Base-by-base conservation (phyloP, 2,888 invertebrate genomes). In the Thumatha senex region DNA sequence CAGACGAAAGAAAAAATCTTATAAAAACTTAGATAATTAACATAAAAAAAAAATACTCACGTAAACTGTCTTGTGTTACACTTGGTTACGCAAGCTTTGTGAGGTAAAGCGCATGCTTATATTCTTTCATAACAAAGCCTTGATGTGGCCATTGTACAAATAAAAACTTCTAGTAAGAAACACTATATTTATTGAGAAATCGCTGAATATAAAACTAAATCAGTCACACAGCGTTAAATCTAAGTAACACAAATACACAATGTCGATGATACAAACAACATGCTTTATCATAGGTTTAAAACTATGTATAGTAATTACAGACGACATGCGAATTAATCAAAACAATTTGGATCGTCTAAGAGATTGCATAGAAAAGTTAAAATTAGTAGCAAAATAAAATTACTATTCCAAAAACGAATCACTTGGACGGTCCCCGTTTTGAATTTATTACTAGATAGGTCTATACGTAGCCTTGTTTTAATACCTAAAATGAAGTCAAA, bases 211-310 rank as follows among this genome's bases (percentile, higher is more conserved):
- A 80, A 73, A 74, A 71, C 82, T 88, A 89, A 84, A 74, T 90
- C 90, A 90, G 90, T 89, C 89, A 88, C 87, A 82, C 89, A 72
- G 61, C 67, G n/a, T n/a, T 68, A 81, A 64, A 70, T 61, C 75
- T 79, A 82, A 71, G 48, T 63, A 65, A 74, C 72, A 70, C 69
- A 8, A 61, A 70, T 72, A 76, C 70, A 75, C 66, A 63, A 55
- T 51, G 53, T 53, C 58, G 51, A 58, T 51, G 60, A 54, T 56
- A 63, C 50, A 67, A 58, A 68, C 61, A 42, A 70, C 76, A 74
- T 66, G 68, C 72, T 67, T 64, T 65, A 65, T 48, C 61, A 65
- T 46, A 58, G 74, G 46, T 49, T 40, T 33, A n/a, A 18, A 33
- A 48, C 34, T 54, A 56, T 61, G 60, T 60, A 35, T 58, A 57